A percentile compares a stretch with the other conserved stretches of the same genome.
Conservation (phyloP, 2,797 vertebrate genomes). For the Esox masquinongy region DNA sequence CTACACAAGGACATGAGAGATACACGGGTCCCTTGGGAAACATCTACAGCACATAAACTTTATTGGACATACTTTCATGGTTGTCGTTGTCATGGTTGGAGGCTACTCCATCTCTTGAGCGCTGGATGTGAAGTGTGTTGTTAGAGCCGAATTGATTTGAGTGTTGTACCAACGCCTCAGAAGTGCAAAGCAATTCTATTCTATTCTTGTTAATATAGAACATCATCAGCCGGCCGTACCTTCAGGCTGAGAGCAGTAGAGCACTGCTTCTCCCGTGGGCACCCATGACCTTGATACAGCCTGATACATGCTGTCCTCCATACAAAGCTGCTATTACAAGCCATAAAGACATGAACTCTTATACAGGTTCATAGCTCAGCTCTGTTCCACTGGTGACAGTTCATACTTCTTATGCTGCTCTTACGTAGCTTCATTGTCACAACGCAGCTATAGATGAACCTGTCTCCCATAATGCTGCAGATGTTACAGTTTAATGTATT, state of each 20-base stretch:
- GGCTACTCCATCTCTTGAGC: background rate
- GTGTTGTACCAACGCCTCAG: background rate
- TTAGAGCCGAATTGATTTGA: background rate
- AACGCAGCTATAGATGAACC: background rate
- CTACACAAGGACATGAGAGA: background rate
- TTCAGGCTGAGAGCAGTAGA: background rate
- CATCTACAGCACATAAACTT: background rate
- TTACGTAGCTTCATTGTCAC: background rate
- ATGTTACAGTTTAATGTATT: conserved; percentile 27
- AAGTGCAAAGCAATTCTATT: conserved; percentile 3
- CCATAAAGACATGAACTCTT: background rate
- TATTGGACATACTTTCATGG: background rate
- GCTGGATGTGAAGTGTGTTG: background rate
- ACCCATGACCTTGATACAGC: background rate
- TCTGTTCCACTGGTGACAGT: background rate
- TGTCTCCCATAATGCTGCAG: conserved; percentile 27
- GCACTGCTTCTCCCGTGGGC: background rate
- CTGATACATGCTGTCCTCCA: background rate
- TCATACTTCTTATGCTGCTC: background rate
- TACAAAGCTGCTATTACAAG: background rate
- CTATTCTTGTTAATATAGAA: background rate
- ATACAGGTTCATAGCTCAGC: background rate
- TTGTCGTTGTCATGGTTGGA: background rate
- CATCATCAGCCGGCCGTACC: conserved; percentile 2
- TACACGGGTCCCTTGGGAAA: background rate